Conservation (phyloP, 1,140 invertebrate species). For the Triops cancriformis region DNA sequence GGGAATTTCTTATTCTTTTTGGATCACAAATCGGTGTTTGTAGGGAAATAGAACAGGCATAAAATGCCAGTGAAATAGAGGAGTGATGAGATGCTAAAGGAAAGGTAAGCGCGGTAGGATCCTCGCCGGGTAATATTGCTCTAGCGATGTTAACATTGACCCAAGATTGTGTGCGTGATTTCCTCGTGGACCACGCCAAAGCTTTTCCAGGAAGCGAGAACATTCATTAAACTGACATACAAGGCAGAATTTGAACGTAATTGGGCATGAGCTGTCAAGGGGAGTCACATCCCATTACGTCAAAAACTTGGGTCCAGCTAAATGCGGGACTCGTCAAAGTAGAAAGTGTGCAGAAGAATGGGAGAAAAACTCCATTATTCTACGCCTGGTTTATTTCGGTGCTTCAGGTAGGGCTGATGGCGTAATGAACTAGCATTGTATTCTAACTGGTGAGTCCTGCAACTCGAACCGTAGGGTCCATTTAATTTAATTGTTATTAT, state of each 20-base stretch:
- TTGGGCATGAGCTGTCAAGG: slow-evolving; percentile 8
- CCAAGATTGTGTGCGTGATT: slow-evolving; percentile 10
- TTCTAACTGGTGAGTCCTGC: too few relatives aligned
- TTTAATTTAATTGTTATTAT: too few relatives aligned
- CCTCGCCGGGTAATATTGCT: neutral
- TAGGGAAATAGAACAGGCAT: too few relatives aligned
- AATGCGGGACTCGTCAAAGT: neutral
- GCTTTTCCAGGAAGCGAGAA: slow-evolving; percentile 12
- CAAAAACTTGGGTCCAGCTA: neutral
- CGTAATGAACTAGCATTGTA: too few relatives aligned
- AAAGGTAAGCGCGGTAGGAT: neutral
- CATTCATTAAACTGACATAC: neutral
- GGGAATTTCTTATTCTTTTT: too few relatives aligned
- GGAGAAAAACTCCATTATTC: too few relatives aligned
- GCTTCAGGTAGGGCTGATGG: too few relatives aligned
- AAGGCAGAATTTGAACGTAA: neutral
- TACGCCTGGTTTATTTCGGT: too few relatives aligned
- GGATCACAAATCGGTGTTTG: too few relatives aligned
- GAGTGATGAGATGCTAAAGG: neutral
- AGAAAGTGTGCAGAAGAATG: neutral
- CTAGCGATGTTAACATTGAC: neutral
- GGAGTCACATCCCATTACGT: slow-evolving; percentile 2
- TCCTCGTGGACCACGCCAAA: slow-evolving; percentile 8
- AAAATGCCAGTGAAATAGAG: too few relatives aligned
- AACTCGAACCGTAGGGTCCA: too few relatives aligned